Base-by-base conservation (phyloP, 1,140 invertebrate genomes). In the Drosophila lowei region DNA sequence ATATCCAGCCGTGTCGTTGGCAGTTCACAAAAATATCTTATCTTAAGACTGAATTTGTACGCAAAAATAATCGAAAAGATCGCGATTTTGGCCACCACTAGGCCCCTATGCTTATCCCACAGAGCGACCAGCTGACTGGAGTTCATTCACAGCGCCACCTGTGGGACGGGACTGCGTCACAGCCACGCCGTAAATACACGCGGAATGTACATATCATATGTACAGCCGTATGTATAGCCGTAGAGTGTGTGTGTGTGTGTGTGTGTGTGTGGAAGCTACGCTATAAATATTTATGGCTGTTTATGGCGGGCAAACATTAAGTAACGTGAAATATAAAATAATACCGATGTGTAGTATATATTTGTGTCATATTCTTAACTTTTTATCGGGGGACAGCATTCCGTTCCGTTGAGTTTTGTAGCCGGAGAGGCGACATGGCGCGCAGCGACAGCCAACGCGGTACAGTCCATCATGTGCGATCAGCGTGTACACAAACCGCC, bases 251-350 rank as follows among this genome's bases (percentile, higher is more conserved):
- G 11, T 52, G 5, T 43, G 21, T 49, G 7, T 8, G 11, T 28
- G 30, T 50, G 2, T 30, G 25, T 28, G 8, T 9, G 28, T 0
- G 2, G 16, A 41, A 18, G 3, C 8, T 30, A 13, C 8, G 52
- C 49, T 44, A 54, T 28, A 46, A 46, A 62, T 43, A 62, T 55
- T 42, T 42, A 18, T 30, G 54, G 41, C 41, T 60, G 59, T 63
- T 63, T 63, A 60, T 63, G 60, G 15, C 42, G 18, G 21, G 18
- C 60, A 46, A 59, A 60, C 60, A 59, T 42, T 43, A 65, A 50
- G 44, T 58, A 62, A 34, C 18, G n/a, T n/a, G 23, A 50, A 49
- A 50, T 43, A 42, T 28, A 34, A 18, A 61, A 18, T 41, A 61
- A 62, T 49, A 50, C 46, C 9, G 42, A 38, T 30, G 66, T 66